Percentiles rank a stretch among this genome's conserved stretches.
These are phyloP conservation scores for Abscondita cerata DNA, from an alignment of 2,888 invertebrate species.

Conservation along the genomic window DNA sequence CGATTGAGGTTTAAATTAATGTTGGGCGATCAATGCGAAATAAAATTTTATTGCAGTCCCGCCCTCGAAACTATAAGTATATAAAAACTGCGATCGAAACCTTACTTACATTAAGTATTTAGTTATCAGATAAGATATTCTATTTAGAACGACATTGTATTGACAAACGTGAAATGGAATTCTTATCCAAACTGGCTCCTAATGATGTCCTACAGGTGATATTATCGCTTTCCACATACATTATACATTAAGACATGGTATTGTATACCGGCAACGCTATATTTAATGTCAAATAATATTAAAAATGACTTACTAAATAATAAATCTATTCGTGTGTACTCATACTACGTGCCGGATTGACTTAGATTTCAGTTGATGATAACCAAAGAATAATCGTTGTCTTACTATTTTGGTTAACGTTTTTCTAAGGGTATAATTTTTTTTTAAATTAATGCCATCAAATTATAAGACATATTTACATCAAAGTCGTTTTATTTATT, in stretches of 20 bases:
- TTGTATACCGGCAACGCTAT: conserved; percentile 46
- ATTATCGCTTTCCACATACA: conserved; percentile 43
- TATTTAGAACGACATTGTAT: conserved; percentile 39
- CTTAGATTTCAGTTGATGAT: conserved; percentile 53
- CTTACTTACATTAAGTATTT: conserved; percentile 43
- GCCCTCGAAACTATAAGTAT: neutral
- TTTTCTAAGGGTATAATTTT: conserved; percentile 8
- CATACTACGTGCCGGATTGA: conserved; percentile 38
- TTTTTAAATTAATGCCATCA: neutral
- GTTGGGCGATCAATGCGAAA: too few relatives aligned
- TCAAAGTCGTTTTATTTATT: too few relatives aligned
- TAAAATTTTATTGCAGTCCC: conserved; percentile 4
- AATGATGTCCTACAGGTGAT: conserved; percentile 41
- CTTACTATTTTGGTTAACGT: conserved; percentile 44
- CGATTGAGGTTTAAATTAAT: neutral
- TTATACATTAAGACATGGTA: conserved; percentile 51
- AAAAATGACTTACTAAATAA: conserved; percentile 58
- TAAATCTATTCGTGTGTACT: conserved; percentile 50
- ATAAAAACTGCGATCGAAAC: conserved; percentile 11
- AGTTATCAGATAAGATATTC: conserved; percentile 42
- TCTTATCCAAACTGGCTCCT: conserved; percentile 44
- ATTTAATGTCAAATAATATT: conserved; percentile 53
- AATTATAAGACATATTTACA: too few relatives aligned
- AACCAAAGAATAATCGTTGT: conserved; percentile 53
- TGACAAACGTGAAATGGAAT: conserved; percentile 43